Evolutionary conservation across 2,888 invertebrate species (phyloP), one percentile per base, ranked within the genome.

Genomic region (Dasysyrphus tricinctus): DNA sequence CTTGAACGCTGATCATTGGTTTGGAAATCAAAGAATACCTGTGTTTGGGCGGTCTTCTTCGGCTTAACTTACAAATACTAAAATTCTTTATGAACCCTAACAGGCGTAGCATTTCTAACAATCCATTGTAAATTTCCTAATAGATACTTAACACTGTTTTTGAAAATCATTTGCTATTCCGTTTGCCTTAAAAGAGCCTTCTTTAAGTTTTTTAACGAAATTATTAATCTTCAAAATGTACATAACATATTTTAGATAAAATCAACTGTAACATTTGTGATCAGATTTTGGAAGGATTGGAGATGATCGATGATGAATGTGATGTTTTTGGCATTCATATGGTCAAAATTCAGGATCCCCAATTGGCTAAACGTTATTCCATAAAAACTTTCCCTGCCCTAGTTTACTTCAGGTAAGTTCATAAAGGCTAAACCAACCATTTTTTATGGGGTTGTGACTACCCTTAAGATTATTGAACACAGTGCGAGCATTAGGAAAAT

Each of bases 301-400:
- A 98, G 91, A 94, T 96, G 88, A 96, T 98, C 88, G 98, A 98
- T 90, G 97, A 98, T 90, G 97, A 98, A 92, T 97, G 97, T 90
- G 97, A 97, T 91, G 96, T 97, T 0, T 98, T 96, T 91, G 98
- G 98, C 65, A 98, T 98, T 89, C 97, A 98, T 89, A 95, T 98
- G 95, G 98, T 98, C 0, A 96, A 97, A 91, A 98, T 98, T 90
- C 97, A 97, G 92, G 98, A 98, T 93, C 96, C 97, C 0, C 97
- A 97, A 90, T 92, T 98, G 81, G 98, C 98, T 7, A 98, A 98
- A 92, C 94, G 97, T 89, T 98, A 98, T 93, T 97, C 97, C 83
- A 98, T 98, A 85, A 98, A 98, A 92, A 98, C 98, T 72, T 98
- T 97, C 92, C 98, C 98, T 2, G 98, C 98, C 12, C 94, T 98